Percentiles rank a stretch among this genome's conserved stretches.
These are phyloP conservation scores for Porites lobata DNA, from an alignment of 92 coral and sea anemone species.

Conservation along the genomic window DNA sequence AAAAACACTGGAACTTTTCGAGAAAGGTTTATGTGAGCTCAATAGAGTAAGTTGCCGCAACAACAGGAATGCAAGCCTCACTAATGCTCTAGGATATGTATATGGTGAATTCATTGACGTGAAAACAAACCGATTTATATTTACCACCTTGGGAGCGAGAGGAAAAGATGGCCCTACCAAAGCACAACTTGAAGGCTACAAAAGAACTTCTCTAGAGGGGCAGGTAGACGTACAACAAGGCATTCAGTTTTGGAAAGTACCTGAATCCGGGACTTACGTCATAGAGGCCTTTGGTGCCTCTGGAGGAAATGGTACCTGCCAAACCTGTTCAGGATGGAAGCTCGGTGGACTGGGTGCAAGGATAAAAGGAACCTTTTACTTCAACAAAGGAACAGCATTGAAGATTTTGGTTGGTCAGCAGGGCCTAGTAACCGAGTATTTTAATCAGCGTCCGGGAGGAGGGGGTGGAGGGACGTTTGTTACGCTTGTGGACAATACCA, in stretches of 20 bases:
- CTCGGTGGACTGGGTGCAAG: constrained; percentile 86
- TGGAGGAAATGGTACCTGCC: constrained; percentile 79
- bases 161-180: constrained; percentile 74
- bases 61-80: neutral
- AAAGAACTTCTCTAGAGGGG: constrained; percentile 79
- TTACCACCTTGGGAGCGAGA: constrained; percentile 66
- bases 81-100: neutral
- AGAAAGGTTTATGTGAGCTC: constrained; percentile 42
- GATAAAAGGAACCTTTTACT: constrained; percentile 71
- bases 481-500: constrained; percentile 61
- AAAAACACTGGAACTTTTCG: neutral
- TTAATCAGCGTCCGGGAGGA: constrained; percentile 66
- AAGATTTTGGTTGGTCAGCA: constrained; percentile 84
- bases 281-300: constrained; percentile 87
- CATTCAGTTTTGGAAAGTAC: constrained; percentile 77
- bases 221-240: constrained; percentile 66
- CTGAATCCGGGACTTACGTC: constrained; percentile 73
- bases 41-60: constrained; percentile 3
- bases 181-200: constrained; percentile 55
- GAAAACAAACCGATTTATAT: constrained; percentile 8
- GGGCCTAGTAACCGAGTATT: constrained; percentile 41
- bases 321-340: constrained; percentile 28
- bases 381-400: constrained; percentile 57
- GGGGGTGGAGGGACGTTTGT: constrained; percentile 95
- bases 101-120: constrained; percentile 39